Evolutionary conservation across 1,140 invertebrate species (phyloP).

Genomic region (Drosophila arawakana): DNA sequence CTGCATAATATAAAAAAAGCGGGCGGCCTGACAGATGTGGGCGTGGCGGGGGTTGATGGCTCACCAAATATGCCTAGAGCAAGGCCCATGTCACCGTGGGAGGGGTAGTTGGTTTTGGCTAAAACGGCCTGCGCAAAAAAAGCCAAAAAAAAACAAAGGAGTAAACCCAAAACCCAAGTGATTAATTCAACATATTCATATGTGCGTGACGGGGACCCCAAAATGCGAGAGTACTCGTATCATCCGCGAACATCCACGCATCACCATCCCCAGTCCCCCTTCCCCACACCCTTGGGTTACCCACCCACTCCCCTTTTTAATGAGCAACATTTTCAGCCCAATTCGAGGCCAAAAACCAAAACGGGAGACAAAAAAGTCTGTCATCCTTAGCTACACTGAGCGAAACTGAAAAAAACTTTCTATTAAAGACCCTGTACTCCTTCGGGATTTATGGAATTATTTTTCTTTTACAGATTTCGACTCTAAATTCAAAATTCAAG

Average conservation of each 20-base stretch:
- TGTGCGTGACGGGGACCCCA: slow-evolving; percentile 43
- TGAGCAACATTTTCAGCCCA: slow-evolving; percentile 28
- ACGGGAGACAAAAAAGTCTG: slow-evolving; percentile 23
- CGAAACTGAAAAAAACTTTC: no score
- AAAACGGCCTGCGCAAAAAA: slow-evolving; percentile 24
- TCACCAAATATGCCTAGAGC: slow-evolving; percentile 68
- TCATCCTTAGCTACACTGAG: slow-evolving; percentile 11
- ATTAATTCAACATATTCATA: slow-evolving; percentile 82
- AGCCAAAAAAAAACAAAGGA: slow-evolving; percentile 14
- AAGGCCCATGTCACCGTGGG: slow-evolving; percentile 53
- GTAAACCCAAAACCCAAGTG: slow-evolving; percentile 68
- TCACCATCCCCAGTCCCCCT: not conserved
- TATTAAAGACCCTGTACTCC: no score
- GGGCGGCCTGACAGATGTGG: slow-evolving; percentile 8
- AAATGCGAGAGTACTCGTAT: slow-evolving; percentile 7
- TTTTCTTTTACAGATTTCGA: no score
- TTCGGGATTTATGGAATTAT: no score
- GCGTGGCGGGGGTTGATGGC: not conserved
- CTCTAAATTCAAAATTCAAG: no score
- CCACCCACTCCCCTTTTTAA: slow-evolving; percentile 3
- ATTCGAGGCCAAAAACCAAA: slow-evolving; percentile 4
- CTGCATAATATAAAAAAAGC: slow-evolving; percentile 54
- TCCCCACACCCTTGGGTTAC: not conserved
- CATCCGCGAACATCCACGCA: not conserved
- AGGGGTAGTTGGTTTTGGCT: slow-evolving; percentile 15